Evolutionary conservation across 2,888 invertebrate species (phyloP), one percentile per base, ranked within the genome.

Genomic region (Laothoe populi): DNA sequence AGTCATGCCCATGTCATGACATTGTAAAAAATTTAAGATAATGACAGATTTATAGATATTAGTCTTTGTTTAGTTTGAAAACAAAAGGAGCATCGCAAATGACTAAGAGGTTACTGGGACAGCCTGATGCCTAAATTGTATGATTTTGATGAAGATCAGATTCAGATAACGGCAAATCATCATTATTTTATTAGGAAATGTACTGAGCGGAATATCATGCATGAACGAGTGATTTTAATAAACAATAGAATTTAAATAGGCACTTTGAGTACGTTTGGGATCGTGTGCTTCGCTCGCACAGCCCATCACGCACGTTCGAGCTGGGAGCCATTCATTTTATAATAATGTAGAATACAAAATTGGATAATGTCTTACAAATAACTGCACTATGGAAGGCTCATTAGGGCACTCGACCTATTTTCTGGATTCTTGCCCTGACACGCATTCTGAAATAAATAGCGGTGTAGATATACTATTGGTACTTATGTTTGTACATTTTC

Each of bases 341-440:
- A 80, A 79, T 86, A 81, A 84, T 69, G 70, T 75, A 74, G 76
- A 84, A 82, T 78, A 73, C 81, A 79, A 88, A 87, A 89, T 88
- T 88, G 83, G 86, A 89, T 89, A 87, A 87, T 84, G 65, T 67
- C 75, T 75, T 70, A 71, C 75, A 83, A 87, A 85, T 84, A 80
- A 77, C 80, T 72, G 71, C 69, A 76, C 67, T 66, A 67, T 71
- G 70, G 67, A 66, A 67, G 64, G 66, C 64, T 72, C 71, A 78
- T 79, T 78, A 80, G 70, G 71, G 65, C 63, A 61, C 71, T 72
- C 77, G 76, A 79, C 81, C 83, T 78, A 82, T 83, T 81, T 84
- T 74, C 64, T 76, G 62, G 45, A 64, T 59, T 44, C 38, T 62
- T 57, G 45, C 26, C 26, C 40, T 62, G 62, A 62, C 62, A 57